Conservation (phyloP, 1,140 invertebrate genomes). For the Rhopalosiphum maidis region DNA sequence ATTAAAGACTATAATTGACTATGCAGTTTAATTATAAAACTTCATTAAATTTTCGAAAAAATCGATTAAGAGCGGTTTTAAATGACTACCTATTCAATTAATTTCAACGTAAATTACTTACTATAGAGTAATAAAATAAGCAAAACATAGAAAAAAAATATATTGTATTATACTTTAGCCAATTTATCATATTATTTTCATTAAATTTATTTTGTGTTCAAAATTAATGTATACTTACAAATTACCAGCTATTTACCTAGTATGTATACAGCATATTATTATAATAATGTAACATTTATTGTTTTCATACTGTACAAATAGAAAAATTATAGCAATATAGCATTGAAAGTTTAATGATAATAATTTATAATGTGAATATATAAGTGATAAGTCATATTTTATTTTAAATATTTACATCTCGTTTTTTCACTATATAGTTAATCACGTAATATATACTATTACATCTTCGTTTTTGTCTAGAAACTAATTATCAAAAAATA, state of each 20-base stretch:
- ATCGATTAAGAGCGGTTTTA: not conserved
- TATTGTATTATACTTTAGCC: not conserved
- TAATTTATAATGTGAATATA: too few species aligned
- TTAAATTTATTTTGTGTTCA: not conserved
- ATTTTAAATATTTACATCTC: not conserved
- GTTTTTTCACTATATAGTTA: not conserved
- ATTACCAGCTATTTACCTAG: not conserved
- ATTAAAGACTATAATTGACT: not conserved
- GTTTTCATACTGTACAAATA: not conserved
- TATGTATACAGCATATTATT: not conserved
- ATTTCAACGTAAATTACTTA: not conserved
- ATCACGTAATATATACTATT: not conserved
- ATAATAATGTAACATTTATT: not conserved
- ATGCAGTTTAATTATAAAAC: not conserved
- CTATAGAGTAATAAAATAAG: not conserved
- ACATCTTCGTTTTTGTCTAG: not conserved
- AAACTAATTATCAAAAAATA: too few species aligned
- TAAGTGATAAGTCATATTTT: not conserved
- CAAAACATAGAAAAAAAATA: not conserved
- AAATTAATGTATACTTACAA: not conserved
- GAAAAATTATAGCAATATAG: not conserved
- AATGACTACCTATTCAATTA: not conserved
- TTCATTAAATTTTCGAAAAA: not conserved
- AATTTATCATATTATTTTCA: not conserved
- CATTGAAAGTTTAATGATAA: not conserved